These are phyloP conservation scores for Oncorhynchus clarkii DNA, from an alignment of 2,113 vertebrate species.

Conservation along the genomic window DNA sequence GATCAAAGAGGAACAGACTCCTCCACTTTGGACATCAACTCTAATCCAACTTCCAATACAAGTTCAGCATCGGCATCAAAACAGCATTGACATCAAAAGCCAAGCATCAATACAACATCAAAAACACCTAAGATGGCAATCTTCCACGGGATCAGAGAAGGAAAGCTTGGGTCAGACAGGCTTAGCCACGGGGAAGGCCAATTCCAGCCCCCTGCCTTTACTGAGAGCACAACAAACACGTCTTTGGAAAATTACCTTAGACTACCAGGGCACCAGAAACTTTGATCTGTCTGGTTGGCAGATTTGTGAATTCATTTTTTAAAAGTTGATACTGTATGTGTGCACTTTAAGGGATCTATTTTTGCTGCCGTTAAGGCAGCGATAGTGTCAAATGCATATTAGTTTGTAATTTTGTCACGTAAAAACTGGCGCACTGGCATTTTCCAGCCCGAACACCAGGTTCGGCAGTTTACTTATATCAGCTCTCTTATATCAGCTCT, in stretches of 20 bases:
- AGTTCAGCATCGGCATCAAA: constrained; percentile 52
- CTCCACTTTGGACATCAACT: no score
- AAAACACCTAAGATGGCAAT: constrained; percentile 50
- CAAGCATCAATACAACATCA: constrained; percentile 51
- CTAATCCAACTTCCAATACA: constrained; percentile 44
- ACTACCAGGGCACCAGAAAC: neutral
- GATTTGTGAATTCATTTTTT: neutral
- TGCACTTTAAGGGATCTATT: neutral
- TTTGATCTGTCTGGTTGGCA: neutral
- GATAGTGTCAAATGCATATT: no score
- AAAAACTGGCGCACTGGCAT: no score
- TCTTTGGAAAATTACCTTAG: neutral
- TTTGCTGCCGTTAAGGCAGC: no score
- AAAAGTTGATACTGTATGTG: neutral
- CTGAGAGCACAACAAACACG: neutral
- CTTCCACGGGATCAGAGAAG: constrained; percentile 48
- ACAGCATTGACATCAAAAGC: constrained; percentile 54
- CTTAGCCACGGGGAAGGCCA: constrained; percentile 19
- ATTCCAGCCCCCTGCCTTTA: neutral
- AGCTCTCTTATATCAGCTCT: no score
- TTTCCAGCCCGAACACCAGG: no score
- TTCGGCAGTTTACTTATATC: no score
- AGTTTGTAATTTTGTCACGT: no score
- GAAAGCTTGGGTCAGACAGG: constrained; percentile 38
- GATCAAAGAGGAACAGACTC: constrained; percentile 6